Base-by-base conservation (phyloP, 1,140 invertebrate species). In the Ceratosolen fusciceps region DNA sequence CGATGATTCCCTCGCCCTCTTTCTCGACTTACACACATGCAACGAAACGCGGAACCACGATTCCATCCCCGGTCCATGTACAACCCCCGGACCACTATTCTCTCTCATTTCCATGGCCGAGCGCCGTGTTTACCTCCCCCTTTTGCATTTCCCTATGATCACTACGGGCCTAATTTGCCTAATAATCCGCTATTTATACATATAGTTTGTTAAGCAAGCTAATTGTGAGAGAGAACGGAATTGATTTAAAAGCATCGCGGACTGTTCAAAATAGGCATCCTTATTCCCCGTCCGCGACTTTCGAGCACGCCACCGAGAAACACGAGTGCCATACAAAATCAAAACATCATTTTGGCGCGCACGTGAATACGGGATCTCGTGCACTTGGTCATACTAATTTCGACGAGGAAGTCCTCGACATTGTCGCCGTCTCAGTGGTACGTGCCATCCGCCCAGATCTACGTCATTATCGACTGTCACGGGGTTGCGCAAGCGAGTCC, bases 41-140 rank as follows among this genome's bases (percentile, higher is more conserved):
- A 56, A 1, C 21, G 29, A 24, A 73, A 12, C 34, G 29, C 24
- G 56, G 56, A 37, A 14, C 49, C 72, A 10, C 24, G n/a, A 37
- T 60, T 31, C 29, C 29, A n/a, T 47, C 37, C 67, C 24, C 24
- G 26, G 16, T 24, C 39, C 67, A 26, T 24, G 49, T 47, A 14
- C 49, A 26, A 3, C 31, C 1, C 19, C 12, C 60, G 31, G 0
- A 4, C 19, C 21, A 0, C 34, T 16, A 65, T 24, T 75, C 65
- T 75, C 60, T 65, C 74, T 52, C 39, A 75, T 75, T 75, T 49
- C 26, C 74, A 75, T 74, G 14, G 60, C 31, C 19, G 19, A 58
- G 5, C 29, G 31, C 24, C 71, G 2, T 21, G 31, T 24, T n/a
- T n/a, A n/a, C n/a, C 21, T 37, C 70, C 70, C 70, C 24, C 9